These are phyloP conservation scores for Drosophila maculinotata DNA, from an alignment of 2,888 invertebrate species.

Conservation along the genomic window DNA sequence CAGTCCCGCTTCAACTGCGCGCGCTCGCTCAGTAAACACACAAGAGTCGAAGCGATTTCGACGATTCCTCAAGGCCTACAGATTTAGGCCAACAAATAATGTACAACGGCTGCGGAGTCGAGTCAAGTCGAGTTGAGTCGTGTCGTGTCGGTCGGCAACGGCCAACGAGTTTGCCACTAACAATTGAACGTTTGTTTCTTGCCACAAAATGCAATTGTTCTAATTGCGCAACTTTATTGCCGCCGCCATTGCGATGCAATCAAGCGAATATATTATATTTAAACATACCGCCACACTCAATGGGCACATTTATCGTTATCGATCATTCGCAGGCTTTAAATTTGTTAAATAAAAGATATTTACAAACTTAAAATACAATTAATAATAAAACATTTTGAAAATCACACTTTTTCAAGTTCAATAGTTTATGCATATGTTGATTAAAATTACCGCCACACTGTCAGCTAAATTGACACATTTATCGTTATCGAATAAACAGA, in stretches of 20 bases:
- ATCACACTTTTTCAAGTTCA: no score
- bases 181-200: conserved; percentile 55
- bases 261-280: conserved; percentile 43
- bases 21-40: conserved; percentile 74
- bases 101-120: conserved; percentile 53
- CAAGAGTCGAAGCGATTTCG: conserved; percentile 80
- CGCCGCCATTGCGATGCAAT: conserved; percentile 38
- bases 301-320: conserved; percentile 39
- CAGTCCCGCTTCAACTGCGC: conserved; percentile 66
- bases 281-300: conserved; percentile 42
- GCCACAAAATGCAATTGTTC: conserved; percentile 69
- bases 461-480: not conserved
- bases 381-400: no score
- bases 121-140: conserved; percentile 32
- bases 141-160: conserved; percentile 24
- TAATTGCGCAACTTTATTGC: conserved; percentile 65
- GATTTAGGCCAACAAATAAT: conserved; percentile 76
- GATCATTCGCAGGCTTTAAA: conserved; percentile 4
- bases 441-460: conserved; percentile 44
- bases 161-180: conserved; percentile 59
- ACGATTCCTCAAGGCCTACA: conserved; percentile 81
- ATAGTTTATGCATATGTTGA: no score
- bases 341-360: not conserved
- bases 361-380: not conserved
- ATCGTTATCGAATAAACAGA: conserved; percentile 9